Conservation (phyloP, 1,140 invertebrate species). For the Halyomorpha halys region DNA sequence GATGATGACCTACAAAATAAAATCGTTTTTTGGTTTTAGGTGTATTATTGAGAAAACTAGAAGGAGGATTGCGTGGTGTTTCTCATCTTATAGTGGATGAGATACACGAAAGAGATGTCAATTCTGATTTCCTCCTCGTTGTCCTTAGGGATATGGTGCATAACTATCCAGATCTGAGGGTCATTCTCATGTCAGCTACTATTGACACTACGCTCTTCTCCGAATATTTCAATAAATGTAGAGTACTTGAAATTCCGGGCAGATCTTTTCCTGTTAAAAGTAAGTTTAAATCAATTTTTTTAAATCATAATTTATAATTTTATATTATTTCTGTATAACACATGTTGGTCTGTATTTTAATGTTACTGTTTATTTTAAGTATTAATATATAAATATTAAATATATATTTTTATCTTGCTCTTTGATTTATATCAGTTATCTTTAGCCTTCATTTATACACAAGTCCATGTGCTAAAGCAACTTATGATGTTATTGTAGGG, state of each 20-base stretch:
- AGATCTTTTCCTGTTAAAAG: constrained; percentile 64
- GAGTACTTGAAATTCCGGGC: constrained; percentile 66
- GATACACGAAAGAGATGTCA: constrained; percentile 94
- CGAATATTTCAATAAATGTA: constrained; percentile 83
- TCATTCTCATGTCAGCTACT: constrained; percentile 96
- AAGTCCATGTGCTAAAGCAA: no score
- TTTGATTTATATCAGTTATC: no score
- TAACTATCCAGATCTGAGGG: constrained; percentile 74
- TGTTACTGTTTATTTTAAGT: no score
- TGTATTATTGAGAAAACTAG: constrained; percentile 82
- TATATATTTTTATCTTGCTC: no score
- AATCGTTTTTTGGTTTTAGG: constrained; percentile 36
- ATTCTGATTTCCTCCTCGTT: constrained; percentile 92
- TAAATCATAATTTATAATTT: no score
- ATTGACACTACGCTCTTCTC: constrained; percentile 86
- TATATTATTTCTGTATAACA: no score
- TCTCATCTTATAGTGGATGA: constrained; percentile 93
- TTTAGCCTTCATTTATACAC: no score
- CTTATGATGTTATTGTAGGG: no score
- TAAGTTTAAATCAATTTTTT: constrained; percentile 25
- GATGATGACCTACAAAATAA: no score
- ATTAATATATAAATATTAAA: no score
- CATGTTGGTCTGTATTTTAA: no score
- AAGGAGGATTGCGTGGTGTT: constrained; percentile 72
- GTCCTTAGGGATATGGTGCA: constrained; percentile 85